Conservation (phyloP, 2,888 invertebrate species). For the Tachina fera region DNA sequence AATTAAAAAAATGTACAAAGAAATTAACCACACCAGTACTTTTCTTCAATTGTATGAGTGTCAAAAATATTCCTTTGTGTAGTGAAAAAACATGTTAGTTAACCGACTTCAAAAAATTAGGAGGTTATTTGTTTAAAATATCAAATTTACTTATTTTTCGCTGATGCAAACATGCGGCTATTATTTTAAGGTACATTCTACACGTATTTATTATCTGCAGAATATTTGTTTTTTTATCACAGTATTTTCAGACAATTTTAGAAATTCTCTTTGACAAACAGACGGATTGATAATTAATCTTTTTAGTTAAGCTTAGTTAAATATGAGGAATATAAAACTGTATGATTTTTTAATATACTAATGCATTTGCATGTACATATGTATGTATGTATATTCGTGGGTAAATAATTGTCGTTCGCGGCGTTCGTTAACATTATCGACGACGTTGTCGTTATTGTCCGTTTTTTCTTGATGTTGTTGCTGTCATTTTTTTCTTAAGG, state of each 20-base stretch:
- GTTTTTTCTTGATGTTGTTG: slow-evolving; percentile 60
- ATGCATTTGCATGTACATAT: neutral
- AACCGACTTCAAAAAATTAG: neutral
- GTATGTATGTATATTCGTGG: slow-evolving; percentile 48
- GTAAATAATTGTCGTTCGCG: slow-evolving; percentile 69
- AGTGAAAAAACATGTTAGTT: neutral
- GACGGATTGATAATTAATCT: slow-evolving; percentile 35
- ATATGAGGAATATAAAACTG: slow-evolving; percentile 33
- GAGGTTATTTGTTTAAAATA: neutral
- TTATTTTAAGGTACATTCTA: neutral
- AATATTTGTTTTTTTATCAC: slow-evolving; percentile 3
- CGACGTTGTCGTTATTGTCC: slow-evolving; percentile 66
- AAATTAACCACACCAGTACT: slow-evolving; percentile 52
- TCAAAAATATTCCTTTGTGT: neutral
- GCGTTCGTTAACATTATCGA: slow-evolving; percentile 69
- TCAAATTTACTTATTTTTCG: neutral
- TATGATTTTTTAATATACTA: slow-evolving; percentile 40
- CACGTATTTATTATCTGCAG: neutral
- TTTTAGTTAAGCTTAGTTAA: slow-evolving; percentile 49
- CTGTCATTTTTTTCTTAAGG: slow-evolving; percentile 54
- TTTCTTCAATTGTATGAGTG: slow-evolving; percentile 42
- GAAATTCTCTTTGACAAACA: slow-evolving; percentile 30
- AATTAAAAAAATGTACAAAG: slow-evolving; percentile 46
- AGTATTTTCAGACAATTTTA: slow-evolving; percentile 20
- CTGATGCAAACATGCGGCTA: slow-evolving; percentile 41